These are phyloP conservation scores for Dione juno DNA, from an alignment of 2,888 invertebrate genomes.

Conservation along the genomic window DNA sequence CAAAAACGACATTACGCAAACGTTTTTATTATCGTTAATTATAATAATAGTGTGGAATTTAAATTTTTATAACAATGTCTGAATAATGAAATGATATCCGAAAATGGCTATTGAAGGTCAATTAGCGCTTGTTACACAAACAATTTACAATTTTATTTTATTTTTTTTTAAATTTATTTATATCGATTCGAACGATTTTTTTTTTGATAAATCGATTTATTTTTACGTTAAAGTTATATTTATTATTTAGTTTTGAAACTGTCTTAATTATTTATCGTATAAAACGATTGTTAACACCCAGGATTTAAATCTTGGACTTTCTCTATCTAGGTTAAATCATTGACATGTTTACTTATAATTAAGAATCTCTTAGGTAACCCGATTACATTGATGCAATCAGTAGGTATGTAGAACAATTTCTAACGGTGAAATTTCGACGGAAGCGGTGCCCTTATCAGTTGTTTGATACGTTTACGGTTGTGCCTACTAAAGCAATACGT, in stretches of 20 bases:
- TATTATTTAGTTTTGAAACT: too few species aligned
- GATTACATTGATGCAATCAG: slow-evolving; percentile 31
- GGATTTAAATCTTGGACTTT: not conserved
- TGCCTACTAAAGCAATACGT: slow-evolving; percentile 57
- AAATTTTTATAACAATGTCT: slow-evolving; percentile 5
- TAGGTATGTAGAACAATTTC: slow-evolving; percentile 47
- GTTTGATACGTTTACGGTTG: slow-evolving; percentile 63
- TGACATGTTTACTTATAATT: not conserved
- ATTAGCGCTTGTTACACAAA: slow-evolving; percentile 2
- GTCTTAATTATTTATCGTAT: too few species aligned
- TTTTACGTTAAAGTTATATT: too few species aligned
- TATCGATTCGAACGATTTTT: too few species aligned
- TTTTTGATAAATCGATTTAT: too few species aligned
- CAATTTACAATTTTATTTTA: not conserved
- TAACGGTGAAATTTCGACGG: slow-evolving; percentile 69
- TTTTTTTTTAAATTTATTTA: not conserved
- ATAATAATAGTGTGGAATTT: not conserved
- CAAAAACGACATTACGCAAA: not conserved
- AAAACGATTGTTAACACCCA: not conserved
- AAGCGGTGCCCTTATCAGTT: slow-evolving; percentile 74
- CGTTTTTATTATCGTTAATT: not conserved
- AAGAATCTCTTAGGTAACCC: slow-evolving; percentile 31
- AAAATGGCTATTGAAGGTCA: slow-evolving; percentile 10
- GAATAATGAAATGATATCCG: slow-evolving; percentile 9
- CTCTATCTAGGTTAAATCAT: not conserved